Conservation (phyloP, 2,888 invertebrate species). For the Folsomia manolachei region DNA sequence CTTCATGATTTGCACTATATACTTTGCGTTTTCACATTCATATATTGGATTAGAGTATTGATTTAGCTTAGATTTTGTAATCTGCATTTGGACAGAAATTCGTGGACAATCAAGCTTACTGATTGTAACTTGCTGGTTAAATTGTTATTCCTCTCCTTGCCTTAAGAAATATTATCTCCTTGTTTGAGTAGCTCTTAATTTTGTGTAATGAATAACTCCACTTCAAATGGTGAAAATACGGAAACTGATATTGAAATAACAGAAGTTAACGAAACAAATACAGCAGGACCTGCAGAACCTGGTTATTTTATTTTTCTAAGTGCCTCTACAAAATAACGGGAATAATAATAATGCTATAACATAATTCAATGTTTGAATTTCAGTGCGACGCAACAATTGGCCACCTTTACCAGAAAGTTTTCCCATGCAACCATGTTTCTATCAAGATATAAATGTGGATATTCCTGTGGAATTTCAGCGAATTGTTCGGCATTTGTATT, state of each 20-base stretch:
- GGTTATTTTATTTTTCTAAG: slow-evolving; percentile 2
- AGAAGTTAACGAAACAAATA: not conserved
- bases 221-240: not conserved
- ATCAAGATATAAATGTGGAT: slow-evolving; percentile 98
- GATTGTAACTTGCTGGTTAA: too few relatives aligned
- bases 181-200: too few relatives aligned
- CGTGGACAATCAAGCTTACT: too few relatives aligned
- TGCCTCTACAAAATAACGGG: too few relatives aligned
- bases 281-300: not conserved
- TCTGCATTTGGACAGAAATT: too few relatives aligned
- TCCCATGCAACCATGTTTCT: slow-evolving; percentile 96
- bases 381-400: slow-evolving; percentile 88
- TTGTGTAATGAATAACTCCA: too few relatives aligned
- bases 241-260: not conserved
- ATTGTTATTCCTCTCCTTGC: too few relatives aligned
- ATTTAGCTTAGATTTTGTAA: too few relatives aligned
- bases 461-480: slow-evolving; percentile 97
- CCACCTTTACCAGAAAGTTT: slow-evolving; percentile 92
- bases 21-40: not conserved
- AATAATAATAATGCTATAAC: too few relatives aligned
- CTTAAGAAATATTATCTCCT: too few relatives aligned
- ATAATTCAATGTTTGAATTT: slow-evolving; percentile 2
- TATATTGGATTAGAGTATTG: too few relatives aligned
- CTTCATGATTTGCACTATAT: not conserved
- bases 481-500: slow-evolving; percentile 89